These are phyloP conservation scores for Mechanitis messenoides DNA, from an alignment of 2,888 invertebrate genomes.

Conservation along the genomic window DNA sequence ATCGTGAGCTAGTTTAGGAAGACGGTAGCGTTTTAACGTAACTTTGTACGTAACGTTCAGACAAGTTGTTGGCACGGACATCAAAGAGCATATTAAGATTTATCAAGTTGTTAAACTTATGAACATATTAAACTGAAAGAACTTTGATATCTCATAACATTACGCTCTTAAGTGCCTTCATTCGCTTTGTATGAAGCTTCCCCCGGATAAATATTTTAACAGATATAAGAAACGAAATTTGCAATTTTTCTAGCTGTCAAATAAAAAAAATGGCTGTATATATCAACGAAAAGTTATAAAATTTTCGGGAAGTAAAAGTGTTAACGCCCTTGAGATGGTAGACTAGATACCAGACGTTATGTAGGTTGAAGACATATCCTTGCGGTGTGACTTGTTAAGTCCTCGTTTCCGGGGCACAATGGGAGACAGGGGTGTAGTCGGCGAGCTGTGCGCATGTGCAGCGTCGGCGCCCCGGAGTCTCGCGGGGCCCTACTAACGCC, in stretches of 20 bases:
- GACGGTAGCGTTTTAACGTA: constrained; percentile 7
- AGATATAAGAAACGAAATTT: no score
- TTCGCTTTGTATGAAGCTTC: background rate
- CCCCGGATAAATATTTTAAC: no score
- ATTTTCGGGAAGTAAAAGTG: no score
- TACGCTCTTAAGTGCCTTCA: background rate
- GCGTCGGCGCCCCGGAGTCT: constrained; percentile 68
- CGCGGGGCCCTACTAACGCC: constrained; percentile 63
- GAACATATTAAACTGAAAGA: constrained; percentile 10
- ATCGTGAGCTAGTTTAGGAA: background rate
- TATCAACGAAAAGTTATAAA: no score
- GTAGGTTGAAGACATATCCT: constrained; percentile 32
- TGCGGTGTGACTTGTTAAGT: constrained; percentile 68
- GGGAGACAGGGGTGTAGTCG: constrained; percentile 70
- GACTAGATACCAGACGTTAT: background rate
- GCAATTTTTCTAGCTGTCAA: no score
- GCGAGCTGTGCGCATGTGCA: constrained; percentile 69
- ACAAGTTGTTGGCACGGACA: constrained; percentile 13
- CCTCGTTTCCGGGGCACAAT: constrained; percentile 69
- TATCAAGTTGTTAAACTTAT: constrained; percentile 14
- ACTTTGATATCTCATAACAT: constrained; percentile 12
- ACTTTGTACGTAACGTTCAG: constrained; percentile 9
- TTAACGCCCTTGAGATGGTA: no score
- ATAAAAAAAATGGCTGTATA: no score
- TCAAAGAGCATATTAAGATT: constrained; percentile 16